Conservation (phyloP, 92 coral and sea anemone species). For the Siderastrea siderea region DNA sequence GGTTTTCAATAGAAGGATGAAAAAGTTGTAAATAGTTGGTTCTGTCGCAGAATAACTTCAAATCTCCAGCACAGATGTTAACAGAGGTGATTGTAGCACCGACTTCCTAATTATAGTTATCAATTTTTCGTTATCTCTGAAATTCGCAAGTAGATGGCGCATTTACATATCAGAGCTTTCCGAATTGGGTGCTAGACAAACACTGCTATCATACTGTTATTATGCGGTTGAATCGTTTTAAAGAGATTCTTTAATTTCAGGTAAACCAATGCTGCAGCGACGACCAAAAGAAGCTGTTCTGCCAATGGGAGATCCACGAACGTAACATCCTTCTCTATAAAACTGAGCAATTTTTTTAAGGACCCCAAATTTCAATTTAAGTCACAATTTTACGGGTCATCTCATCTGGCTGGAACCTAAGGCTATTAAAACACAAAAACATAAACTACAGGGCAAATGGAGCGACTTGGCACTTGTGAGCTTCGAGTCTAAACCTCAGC, state of each 20-base stretch:
- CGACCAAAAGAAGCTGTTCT: neutral
- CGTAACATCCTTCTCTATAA: slow-evolving; percentile 7
- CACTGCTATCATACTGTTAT: slow-evolving; percentile 19
- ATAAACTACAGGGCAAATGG: slow-evolving; percentile 16
- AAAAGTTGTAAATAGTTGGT: slow-evolving; percentile 15
- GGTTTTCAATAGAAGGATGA: slow-evolving; percentile 15
- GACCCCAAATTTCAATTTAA: neutral
- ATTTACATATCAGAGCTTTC: slow-evolving; percentile 62
- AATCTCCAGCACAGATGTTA: neutral
- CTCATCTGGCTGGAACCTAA: slow-evolving; percentile 1
- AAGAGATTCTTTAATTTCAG: slow-evolving; percentile 30
- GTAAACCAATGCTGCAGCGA: slow-evolving; percentile 14
- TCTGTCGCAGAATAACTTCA: slow-evolving; percentile 1
- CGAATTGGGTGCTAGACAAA: slow-evolving; percentile 43
- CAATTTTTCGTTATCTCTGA: slow-evolving; percentile 16
- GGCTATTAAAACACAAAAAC: slow-evolving; percentile 12
- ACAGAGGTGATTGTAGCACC: neutral
- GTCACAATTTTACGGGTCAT: slow-evolving; percentile 53
- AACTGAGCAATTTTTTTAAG: slow-evolving; percentile 5
- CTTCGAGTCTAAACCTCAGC: neutral
- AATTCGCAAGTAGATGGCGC: slow-evolving; percentile 19
- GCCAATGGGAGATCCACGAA: neutral
- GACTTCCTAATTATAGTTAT: slow-evolving; percentile 27
- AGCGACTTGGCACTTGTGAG: neutral
- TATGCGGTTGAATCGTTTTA: slow-evolving; percentile 25